phyloP scores from a whole-genome alignment of 1,140 invertebrate genomes.

The Ceratosolen solmsi region DNA sequence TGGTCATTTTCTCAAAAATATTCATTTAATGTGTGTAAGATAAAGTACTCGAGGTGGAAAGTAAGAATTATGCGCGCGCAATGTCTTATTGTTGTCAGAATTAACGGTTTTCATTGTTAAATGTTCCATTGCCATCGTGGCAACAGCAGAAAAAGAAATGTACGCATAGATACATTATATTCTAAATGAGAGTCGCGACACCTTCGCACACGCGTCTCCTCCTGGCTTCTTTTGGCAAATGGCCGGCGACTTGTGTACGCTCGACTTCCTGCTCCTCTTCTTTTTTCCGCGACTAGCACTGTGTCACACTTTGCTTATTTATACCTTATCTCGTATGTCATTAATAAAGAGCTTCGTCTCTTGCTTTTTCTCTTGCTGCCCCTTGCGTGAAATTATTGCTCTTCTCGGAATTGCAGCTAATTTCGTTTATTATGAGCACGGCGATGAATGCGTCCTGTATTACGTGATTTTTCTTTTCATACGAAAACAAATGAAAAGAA shows the following conservation, averaged over 20 bases:
- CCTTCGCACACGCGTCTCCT: neutral
- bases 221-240: neutral
- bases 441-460: neutral
- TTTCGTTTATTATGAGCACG: neutral
- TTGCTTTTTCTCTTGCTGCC: neutral
- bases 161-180: neutral
- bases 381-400: neutral
- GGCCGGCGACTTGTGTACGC: neutral
- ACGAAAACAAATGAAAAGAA: neutral
- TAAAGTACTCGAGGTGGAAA: neutral
- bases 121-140: neutral
- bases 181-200: neutral
- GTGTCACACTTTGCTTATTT: conserved; percentile 13
- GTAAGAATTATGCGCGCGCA: neutral
- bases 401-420: neutral
- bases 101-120: neutral
- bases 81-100: neutral
- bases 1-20: neutral
- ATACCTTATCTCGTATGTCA: conserved; percentile 18
- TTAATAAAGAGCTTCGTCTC: neutral
- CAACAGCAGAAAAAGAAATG: neutral
- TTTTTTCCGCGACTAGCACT: neutral
- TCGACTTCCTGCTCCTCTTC: neutral
- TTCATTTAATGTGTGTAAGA: neutral
- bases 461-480: neutral